A percentile compares a stretch with the other conserved stretches of the same genome.
Evolutionary conservation across 1,140 invertebrate species (phyloP).

Genomic region (Aphaenogaster floridana): DNA sequence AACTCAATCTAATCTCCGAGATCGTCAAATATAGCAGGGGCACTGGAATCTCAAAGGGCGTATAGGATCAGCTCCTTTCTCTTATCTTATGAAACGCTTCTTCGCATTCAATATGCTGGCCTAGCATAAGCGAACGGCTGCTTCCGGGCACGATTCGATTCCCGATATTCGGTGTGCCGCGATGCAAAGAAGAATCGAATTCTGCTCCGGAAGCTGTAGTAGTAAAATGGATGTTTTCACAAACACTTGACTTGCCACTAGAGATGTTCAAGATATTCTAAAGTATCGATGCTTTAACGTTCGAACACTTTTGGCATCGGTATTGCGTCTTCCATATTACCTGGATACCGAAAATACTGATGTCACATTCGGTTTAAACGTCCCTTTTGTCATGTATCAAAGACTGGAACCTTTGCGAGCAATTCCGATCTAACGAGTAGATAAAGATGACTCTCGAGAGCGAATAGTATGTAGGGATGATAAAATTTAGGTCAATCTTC

Average conservation of each 20-base stretch:
- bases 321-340: neutral
- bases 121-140: slow-evolving; percentile 28
- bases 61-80: neutral
- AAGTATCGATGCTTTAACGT: neutral
- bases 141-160: slow-evolving; percentile 47
- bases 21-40: neutral
- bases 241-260: slow-evolving; percentile 12
- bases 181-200: neutral
- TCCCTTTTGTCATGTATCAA: neutral
- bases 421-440: slow-evolving; percentile 37
- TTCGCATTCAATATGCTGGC: slow-evolving; percentile 45
- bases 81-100: slow-evolving; percentile 28
- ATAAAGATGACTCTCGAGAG: neutral
- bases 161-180: slow-evolving; percentile 28
- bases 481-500: neutral
- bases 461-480: neutral
- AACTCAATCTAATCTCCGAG: slow-evolving; percentile 33
- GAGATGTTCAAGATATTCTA: slow-evolving; percentile 32
- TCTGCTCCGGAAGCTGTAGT: slow-evolving; percentile 22
- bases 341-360: neutral
- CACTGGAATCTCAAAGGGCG: neutral
- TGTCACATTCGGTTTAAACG: slow-evolving; percentile 1
- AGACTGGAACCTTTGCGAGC: neutral
- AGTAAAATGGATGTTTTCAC: slow-evolving; percentile 19
- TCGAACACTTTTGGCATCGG: neutral